These are phyloP conservation scores for Polypedilum pembai DNA, from an alignment of 1,140 invertebrate species.

Conservation along the genomic window DNA sequence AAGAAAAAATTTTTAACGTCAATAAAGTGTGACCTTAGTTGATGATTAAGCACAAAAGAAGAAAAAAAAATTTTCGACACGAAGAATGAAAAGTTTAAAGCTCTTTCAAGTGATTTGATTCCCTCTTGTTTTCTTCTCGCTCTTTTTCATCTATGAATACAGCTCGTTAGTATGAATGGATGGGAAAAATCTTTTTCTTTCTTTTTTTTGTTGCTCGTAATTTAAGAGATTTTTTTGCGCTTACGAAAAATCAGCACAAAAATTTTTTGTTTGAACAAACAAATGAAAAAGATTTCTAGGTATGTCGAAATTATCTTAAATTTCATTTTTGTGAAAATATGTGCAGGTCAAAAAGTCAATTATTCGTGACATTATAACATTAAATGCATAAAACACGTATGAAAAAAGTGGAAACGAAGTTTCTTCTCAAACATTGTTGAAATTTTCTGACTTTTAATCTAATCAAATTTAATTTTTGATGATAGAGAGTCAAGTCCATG, in stretches of 20 bases:
- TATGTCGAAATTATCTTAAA: neutral
- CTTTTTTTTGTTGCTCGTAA: neutral
- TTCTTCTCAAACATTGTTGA: neutral
- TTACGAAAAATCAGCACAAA: neutral
- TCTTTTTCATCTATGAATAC: neutral
- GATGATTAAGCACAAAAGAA: too few relatives aligned
- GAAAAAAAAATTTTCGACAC: too few relatives aligned
- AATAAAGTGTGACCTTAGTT: too few relatives aligned
- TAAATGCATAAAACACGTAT: constrained; percentile 15
- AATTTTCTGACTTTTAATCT: neutral
- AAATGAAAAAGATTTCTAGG: neutral
- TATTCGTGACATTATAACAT: constrained; percentile 9
- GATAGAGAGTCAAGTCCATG: neutral
- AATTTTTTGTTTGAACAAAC: neutral
- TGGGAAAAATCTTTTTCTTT: neutral
- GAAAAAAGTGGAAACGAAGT: neutral
- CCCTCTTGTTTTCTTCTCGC: neutral
- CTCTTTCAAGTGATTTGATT: constrained; percentile 15
- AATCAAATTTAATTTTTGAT: constrained; percentile 9
- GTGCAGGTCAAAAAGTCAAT: constrained; percentile 10
- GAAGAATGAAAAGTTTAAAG: neutral
- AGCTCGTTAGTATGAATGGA: neutral
- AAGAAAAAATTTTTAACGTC: too few relatives aligned
- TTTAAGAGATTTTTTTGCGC: neutral
- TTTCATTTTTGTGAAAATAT: too few relatives aligned